Percentiles rank a stretch among this genome's conserved stretches.
These are phyloP conservation scores for Papilio dardanus DNA, from an alignment of 1,140 invertebrate species.

Conservation along the genomic window DNA sequence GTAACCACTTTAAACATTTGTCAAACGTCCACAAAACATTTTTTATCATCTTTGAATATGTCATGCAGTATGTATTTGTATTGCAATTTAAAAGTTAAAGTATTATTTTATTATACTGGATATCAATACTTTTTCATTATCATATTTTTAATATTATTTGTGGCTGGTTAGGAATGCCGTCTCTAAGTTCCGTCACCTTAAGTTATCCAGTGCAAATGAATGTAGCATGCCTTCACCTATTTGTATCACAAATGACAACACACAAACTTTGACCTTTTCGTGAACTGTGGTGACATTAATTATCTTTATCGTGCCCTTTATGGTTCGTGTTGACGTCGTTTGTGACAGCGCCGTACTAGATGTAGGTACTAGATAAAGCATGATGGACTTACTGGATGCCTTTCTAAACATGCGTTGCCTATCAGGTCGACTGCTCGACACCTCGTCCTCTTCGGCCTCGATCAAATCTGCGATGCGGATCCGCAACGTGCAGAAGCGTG, in stretches of 20 bases:
- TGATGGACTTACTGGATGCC: slow-evolving; percentile 81
- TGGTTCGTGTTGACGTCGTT: slow-evolving; percentile 22
- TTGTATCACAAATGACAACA: slow-evolving; percentile 35
- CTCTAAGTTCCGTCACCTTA: slow-evolving; percentile 31
- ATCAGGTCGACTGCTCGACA: slow-evolving; percentile 74
- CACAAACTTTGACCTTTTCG: slow-evolving; percentile 36
- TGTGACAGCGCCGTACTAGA: slow-evolving; percentile 21
- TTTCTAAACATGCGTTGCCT: slow-evolving; percentile 76
- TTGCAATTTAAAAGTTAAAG: background rate
- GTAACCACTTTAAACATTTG: slow-evolving; percentile 22
- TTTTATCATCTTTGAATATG: slow-evolving; percentile 16
- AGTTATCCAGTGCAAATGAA: slow-evolving; percentile 30
- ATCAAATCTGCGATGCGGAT: slow-evolving; percentile 77
- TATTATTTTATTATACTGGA: background rate
- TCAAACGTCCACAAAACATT: slow-evolving; percentile 27
- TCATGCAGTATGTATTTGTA: slow-evolving; percentile 10
- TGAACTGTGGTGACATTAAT: slow-evolving; percentile 22
- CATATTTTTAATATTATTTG: slow-evolving; percentile 3
- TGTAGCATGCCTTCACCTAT: slow-evolving; percentile 37
- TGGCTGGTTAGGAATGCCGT: slow-evolving; percentile 37
- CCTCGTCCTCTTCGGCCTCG: slow-evolving; percentile 82
- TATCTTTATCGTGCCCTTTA: slow-evolving; percentile 4
- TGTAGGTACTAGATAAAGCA: slow-evolving; percentile 6
- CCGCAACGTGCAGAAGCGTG: slow-evolving; percentile 62
- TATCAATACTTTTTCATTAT: background rate